Evolutionary conservation across 1,140 invertebrate genomes (phyloP).

Genomic region (Patella vulgata): DNA sequence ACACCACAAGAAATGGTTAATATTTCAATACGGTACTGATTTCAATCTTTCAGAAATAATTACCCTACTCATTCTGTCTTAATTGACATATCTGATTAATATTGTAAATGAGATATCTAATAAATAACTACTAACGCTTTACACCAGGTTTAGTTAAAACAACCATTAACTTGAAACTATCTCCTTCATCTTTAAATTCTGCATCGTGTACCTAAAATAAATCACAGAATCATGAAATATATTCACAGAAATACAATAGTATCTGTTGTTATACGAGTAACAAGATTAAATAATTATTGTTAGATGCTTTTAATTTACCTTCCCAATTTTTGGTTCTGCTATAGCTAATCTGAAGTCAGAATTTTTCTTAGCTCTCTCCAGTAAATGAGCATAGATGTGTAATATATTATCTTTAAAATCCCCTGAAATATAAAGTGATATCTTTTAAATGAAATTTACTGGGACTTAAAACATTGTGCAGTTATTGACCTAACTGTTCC

Average conservation of each 20-base stretch:
- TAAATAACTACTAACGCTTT: slow-evolving; percentile 51
- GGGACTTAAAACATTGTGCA: too few species aligned
- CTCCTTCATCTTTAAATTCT: slow-evolving; percentile 60
- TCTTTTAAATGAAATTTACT: too few species aligned
- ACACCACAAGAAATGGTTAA: too few species aligned
- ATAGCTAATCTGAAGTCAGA: slow-evolving; percentile 60
- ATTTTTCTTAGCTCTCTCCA: slow-evolving; percentile 60
- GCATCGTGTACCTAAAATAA: slow-evolving; percentile 57
- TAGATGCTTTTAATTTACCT: slow-evolving; percentile 39
- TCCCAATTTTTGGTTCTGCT: slow-evolving; percentile 63
- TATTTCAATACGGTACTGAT: too few species aligned
- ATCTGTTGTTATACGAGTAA: too few species aligned
- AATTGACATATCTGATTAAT: too few species aligned
- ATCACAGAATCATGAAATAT: too few species aligned
- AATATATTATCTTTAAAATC: slow-evolving; percentile 65
- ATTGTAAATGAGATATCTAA: too few species aligned
- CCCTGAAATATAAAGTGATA: slow-evolving; percentile 55
- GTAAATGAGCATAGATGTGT: slow-evolving; percentile 65
- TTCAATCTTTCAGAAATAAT: too few species aligned
- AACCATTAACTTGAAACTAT: slow-evolving; percentile 56
- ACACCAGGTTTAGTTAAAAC: slow-evolving; percentile 59
- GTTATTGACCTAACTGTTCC: too few species aligned
- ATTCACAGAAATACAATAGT: too few species aligned
- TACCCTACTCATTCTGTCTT: too few species aligned
- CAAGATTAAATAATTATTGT: not conserved